Evolutionary conservation across 2,797 vertebrate species (phyloP).

Genomic region (Mormyrops boulengeri): DNA sequence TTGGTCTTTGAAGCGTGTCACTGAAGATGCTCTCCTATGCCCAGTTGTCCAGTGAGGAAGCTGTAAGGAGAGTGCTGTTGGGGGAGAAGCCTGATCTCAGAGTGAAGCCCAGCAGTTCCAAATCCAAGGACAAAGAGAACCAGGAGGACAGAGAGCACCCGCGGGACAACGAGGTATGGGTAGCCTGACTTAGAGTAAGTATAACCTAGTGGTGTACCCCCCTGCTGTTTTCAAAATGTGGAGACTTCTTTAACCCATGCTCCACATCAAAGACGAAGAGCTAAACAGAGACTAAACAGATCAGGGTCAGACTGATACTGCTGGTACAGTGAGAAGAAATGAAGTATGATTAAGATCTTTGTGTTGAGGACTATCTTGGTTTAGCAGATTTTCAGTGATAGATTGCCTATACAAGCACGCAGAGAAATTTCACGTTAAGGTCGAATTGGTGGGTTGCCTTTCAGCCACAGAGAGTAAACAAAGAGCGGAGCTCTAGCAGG

Average conservation of each 20-base stretch:
- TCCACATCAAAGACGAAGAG: neutral
- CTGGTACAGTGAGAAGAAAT: neutral
- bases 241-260: neutral
- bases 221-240: neutral
- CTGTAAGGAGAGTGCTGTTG: slow-evolving; percentile 78
- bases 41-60: slow-evolving; percentile 85
- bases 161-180: slow-evolving; percentile 66
- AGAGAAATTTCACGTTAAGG: neutral
- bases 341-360: neutral
- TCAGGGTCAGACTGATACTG: neutral
- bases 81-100: slow-evolving; percentile 74
- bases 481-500: slow-evolving; percentile 63
- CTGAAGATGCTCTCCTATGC: neutral
- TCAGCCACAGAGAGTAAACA: slow-evolving; percentile 68
- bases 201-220: neutral
- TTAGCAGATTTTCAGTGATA: neutral
- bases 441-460: neutral
- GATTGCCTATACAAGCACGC: neutral
- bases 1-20: neutral
- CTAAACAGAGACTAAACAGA: neutral
- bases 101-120: slow-evolving; percentile 62
- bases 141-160: slow-evolving; percentile 53
- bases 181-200: neutral
- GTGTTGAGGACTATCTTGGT: neutral
- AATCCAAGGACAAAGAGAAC: slow-evolving; percentile 71